A percentile compares a stretch with the other conserved stretches of the same genome.
Conservation (phyloP, 2,888 invertebrate species). For the Rhagonycha fulva region DNA sequence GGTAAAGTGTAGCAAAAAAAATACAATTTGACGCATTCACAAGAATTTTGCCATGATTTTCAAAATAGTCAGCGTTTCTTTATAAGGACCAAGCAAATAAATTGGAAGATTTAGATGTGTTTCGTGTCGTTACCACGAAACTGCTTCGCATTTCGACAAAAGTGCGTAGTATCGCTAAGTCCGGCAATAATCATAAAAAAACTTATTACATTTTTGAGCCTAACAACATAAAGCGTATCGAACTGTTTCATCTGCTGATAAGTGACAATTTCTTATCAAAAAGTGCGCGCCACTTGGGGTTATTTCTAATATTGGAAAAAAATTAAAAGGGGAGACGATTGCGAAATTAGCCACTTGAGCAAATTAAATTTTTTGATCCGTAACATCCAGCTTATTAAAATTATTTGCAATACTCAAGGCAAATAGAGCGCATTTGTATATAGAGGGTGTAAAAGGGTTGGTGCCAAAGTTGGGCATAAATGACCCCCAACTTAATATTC, state of each 20-base stretch:
- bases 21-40: slow-evolving; percentile 17
- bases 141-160: slow-evolving; percentile 18
- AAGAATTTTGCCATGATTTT: slow-evolving; percentile 16
- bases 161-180: slow-evolving; percentile 4
- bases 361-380: slow-evolving; percentile 17
- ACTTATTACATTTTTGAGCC: not conserved
- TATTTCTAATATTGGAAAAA: not conserved
- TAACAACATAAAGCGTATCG: not conserved
- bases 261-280: not conserved
- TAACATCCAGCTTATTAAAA: slow-evolving; percentile 10
- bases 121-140: slow-evolving; percentile 18
- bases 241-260: not conserved
- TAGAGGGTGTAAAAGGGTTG: slow-evolving; percentile 30
- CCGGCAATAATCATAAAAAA: slow-evolving; percentile 15
- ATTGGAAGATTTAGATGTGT: slow-evolving; percentile 19
- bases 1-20: slow-evolving; percentile 19
- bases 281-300: not conserved
- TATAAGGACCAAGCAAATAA: slow-evolving; percentile 17
- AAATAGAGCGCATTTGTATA: slow-evolving; percentile 14
- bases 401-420: slow-evolving; percentile 22
- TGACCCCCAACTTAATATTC: slow-evolving; percentile 43
- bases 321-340: not conserved
- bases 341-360: slow-evolving; percentile 10
- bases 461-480: slow-evolving; percentile 29
- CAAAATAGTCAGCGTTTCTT: slow-evolving; percentile 27